Conservation (phyloP, 2,797 vertebrate species). For the Odontamblyopus lacepedii region DNA sequence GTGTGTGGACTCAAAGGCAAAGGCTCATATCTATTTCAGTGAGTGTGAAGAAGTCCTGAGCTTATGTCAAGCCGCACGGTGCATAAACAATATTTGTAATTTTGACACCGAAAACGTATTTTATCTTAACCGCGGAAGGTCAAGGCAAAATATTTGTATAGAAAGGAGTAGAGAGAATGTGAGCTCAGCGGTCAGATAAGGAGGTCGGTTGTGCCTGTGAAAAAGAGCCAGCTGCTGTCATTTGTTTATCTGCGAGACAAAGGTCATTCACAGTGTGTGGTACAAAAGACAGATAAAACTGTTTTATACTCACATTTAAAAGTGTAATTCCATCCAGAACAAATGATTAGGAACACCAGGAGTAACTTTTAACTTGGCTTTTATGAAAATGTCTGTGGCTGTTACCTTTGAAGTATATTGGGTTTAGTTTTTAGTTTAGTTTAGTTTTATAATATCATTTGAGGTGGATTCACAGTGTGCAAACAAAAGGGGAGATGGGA, state of each 20-base stretch:
- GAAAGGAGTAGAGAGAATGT: constrained; percentile 12
- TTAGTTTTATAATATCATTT: too few relatives aligned
- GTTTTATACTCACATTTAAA: not conserved
- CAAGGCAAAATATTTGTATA: constrained; percentile 10
- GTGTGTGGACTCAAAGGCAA: constrained; percentile 21
- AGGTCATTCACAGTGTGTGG: constrained; percentile 33
- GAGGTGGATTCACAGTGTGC: too few relatives aligned
- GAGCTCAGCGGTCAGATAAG: constrained; percentile 61
- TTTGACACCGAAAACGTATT: constrained; percentile 25
- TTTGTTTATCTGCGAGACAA: constrained; percentile 57
- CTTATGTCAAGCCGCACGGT: constrained; percentile 37
- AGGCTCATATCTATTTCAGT: constrained; percentile 29
- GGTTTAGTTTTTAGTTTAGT: too few relatives aligned
- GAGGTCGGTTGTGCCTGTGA: constrained; percentile 34
- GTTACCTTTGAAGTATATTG: too few relatives aligned
- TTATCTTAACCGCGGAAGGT: constrained; percentile 14
- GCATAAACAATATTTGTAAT: constrained; percentile 42
- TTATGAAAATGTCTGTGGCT: too few relatives aligned
- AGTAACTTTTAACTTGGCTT: too few relatives aligned
- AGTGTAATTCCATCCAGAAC: too few relatives aligned
- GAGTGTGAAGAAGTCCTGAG: constrained; percentile 3
- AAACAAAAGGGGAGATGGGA: too few relatives aligned
- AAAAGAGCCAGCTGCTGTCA: constrained; percentile 38
- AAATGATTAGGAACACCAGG: not conserved
- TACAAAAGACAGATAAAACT: constrained; percentile 23